Conservation (phyloP, 2,113 vertebrate species). For the Phaethon lepturus region DNA sequence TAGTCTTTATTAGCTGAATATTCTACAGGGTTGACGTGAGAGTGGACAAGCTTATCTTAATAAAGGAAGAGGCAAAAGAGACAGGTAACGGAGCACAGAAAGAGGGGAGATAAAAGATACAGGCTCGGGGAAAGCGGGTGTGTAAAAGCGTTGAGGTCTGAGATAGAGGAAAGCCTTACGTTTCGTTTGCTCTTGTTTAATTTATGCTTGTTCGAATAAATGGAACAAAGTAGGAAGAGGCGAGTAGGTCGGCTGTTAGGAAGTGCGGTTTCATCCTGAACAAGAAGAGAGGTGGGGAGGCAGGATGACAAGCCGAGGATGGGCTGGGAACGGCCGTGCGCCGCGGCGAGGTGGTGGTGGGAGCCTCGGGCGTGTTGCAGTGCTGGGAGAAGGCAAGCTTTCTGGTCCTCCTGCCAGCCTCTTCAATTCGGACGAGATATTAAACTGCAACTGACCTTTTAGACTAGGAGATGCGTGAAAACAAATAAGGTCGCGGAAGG, state of each 20-base stretch:
- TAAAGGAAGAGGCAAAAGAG: not conserved
- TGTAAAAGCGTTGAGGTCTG: not conserved
- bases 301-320: fast-evolving
- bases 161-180: not conserved
- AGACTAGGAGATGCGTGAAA: not conserved
- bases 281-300: not conserved
- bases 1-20: not conserved
- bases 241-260: not conserved
- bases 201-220: not conserved
- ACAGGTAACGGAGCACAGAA: not conserved
- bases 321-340: not conserved
- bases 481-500: not conserved
- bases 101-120: not conserved
- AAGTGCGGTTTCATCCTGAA: not conserved
- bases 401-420: not conserved
- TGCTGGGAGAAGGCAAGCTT: not conserved
- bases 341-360: fast-evolving
- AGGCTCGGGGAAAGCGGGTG: not conserved
- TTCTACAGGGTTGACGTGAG: not conserved
- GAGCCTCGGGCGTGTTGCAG: not conserved
- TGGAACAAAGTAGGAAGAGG: not conserved
- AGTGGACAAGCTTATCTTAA: not conserved
- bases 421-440: not conserved
- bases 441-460: not conserved
- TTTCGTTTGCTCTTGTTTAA: not conserved